Percentiles rank a stretch among this genome's conserved stretches.
phyloP scores from a whole-genome alignment of 2,888 invertebrate genomes.

The Cerceris rybyensis region DNA sequence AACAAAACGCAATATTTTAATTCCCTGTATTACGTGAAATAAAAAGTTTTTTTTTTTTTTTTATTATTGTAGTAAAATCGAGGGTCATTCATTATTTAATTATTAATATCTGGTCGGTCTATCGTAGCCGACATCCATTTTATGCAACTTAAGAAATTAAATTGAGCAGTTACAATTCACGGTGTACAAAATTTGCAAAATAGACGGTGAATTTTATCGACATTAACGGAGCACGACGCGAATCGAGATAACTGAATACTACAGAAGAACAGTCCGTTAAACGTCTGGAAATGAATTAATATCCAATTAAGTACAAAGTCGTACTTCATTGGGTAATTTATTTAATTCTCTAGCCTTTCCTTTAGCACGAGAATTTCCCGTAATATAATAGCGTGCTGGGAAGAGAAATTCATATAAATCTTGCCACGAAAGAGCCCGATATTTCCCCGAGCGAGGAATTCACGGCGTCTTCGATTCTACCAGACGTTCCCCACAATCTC shows the following conservation, averaged over 20 bases:
- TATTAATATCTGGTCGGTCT: too few relatives aligned
- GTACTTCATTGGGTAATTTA: slow-evolving; percentile 2
- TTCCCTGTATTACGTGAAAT: not conserved
- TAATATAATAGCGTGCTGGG: slow-evolving; percentile 21
- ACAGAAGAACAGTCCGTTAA: not conserved
- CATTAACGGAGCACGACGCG: too few relatives aligned
- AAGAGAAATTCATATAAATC: slow-evolving; percentile 47
- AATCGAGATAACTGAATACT: too few relatives aligned
- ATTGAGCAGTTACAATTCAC: too few relatives aligned
- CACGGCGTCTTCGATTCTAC: slow-evolving; percentile 28
- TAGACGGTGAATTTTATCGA: too few relatives aligned
- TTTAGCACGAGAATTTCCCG: slow-evolving; percentile 1
- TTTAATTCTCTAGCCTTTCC: slow-evolving; percentile 18
- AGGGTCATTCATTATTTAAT: too few relatives aligned
- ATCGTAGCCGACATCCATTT: too few relatives aligned
- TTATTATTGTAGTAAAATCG: too few relatives aligned
- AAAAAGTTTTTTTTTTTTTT: too few relatives aligned
- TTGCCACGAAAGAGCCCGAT: slow-evolving; percentile 16
- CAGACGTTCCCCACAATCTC: slow-evolving; percentile 46
- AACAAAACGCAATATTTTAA: not conserved
- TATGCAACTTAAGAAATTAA: too few relatives aligned
- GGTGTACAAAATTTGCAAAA: too few relatives aligned
- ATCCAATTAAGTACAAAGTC: not conserved
- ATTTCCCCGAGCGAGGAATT: slow-evolving; percentile 41
- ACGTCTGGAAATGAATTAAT: not conserved